phyloP scores from a whole-genome alignment of 2,113 vertebrate genomes.

The Triplophysa tibetana region DNA sequence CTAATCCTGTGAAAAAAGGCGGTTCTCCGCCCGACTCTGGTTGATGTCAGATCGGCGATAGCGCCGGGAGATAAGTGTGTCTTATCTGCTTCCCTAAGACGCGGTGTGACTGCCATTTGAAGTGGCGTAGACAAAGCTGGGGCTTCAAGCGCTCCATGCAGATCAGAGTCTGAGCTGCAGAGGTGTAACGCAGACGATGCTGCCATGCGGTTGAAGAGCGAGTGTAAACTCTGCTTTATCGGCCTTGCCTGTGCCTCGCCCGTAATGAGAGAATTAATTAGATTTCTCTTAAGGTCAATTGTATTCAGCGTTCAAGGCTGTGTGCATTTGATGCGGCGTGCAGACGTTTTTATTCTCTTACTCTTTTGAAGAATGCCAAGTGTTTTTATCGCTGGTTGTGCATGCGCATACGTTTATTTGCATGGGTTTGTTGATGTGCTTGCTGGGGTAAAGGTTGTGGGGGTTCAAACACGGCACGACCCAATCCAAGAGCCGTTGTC shows the following conservation, averaged over 20 bases:
- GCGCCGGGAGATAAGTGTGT: conserved; percentile 49
- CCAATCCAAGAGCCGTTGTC: no score
- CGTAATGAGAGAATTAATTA: conserved; percentile 45
- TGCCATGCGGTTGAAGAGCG: conserved; percentile 50
- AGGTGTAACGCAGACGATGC: conserved; percentile 54
- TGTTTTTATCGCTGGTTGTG: conserved; percentile 34
- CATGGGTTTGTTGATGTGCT: background rate
- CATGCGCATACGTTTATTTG: background rate
- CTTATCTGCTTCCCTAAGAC: conserved; percentile 55
- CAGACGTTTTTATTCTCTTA: conserved; percentile 9
- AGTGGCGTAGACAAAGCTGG: conserved; percentile 53
- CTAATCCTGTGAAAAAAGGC: conserved; percentile 59
- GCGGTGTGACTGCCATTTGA: conserved; percentile 48
- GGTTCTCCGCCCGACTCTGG: conserved; percentile 45
- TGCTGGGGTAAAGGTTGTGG: no score
- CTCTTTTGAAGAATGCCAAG: conserved; percentile 19
- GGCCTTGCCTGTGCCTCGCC: conserved; percentile 33
- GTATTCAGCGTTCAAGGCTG: conserved; percentile 9
- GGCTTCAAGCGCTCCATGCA: conserved; percentile 39
- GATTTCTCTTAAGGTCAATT: conserved; percentile 51
- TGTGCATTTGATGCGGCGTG: conserved; percentile 12
- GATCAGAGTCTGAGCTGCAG: conserved; percentile 51
- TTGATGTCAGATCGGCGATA: conserved; percentile 56
- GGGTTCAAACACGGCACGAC: no score
- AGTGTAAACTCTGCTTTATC: conserved; percentile 49